Base-by-base conservation (phyloP, 2,888 invertebrate species). In the Sinohyriopsis cumingii region DNA sequence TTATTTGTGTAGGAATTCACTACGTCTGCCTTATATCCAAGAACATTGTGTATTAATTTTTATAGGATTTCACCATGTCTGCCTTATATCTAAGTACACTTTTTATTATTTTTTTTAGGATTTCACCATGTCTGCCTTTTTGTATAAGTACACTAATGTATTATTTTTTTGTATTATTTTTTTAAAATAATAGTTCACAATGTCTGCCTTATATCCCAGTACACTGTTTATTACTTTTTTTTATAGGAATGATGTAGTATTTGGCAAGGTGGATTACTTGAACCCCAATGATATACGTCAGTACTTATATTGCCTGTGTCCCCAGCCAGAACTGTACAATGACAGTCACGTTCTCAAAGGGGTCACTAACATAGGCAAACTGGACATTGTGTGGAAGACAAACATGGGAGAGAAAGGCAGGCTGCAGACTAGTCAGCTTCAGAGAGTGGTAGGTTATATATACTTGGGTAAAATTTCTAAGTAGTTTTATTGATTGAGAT, bases 381-480 rank as follows among this genome's bases (percentile, higher is more conserved):
- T 99, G 68, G 99, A 99, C 91, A 99, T 99, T 87, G 95, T 97
- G 18, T 99, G 99, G 99, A 93, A 98, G 82, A 97, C 98, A 54
- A 96, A 96, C 91, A 93, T 99, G 85, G 99, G 99, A 25, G 99
- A 99, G 91, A 94, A 95, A 83, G 99, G 98, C n/a, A 93, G 98
- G 77, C 91, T 99, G 73, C 98, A 99, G 91, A 99, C 98, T 22
- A 97, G 97, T 91, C 96, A 96, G 86, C 91, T 99, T 71, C 95
- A 96, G 88, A 93, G 98, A 91, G 94, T 94, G 92, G 95, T 95
- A 89, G 86, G 89, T 87, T 12, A 19, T 55, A 55, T n/a, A 28
- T 7, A 25, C 15, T 12, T 15, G 20, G 18, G n/a, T 45, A 15
- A 45, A 45, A 12, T 15, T 12, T 45, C 3, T 15, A 12, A 12